Evolutionary conservation across 2,888 invertebrate species (phyloP), one percentile per base, ranked within the genome.

Genomic region (Steinernema scapterisci): DNA sequence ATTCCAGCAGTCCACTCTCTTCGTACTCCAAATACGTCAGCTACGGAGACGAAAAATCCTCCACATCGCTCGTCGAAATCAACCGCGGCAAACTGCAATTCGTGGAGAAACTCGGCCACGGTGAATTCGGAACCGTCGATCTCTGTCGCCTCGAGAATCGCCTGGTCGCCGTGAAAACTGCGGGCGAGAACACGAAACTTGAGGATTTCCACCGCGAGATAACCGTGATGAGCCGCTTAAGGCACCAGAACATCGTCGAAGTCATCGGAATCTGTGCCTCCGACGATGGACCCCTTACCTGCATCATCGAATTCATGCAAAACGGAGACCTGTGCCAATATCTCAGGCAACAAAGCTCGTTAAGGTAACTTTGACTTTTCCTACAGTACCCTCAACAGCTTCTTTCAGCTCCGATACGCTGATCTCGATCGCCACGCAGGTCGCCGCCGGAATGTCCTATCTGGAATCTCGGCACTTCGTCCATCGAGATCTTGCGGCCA

Each of bases 391-490:
- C 19, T 7, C 6, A 48, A 48, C 48, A 16, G 7, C 38, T 44
- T 16, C 21, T 71, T 78, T 70, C 56, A 79, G 75, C 54, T 25
- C 48, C 9, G 78, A 79, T 27, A 38, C 25, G 21, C 71, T 79
- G 43, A 71, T 85, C 27, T 83, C 82, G 0, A 75, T 86, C 48
- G 81, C 81, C 45, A 83, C 84, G 16, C 85, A 95, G 89, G 92
- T 95, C 79, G 93, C 95, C 0, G 92, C 93, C 2, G 95, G 95
- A 16, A 94, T 95, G 94, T 92, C 93, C 86, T 95, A 95, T 88
- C 90, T 95, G 84, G 92, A 95, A 89, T 92, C 93, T 70, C 90
- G 94, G 81, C 93, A 94, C 89, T 94, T 95, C 88, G 94, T 95
- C 71, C 95, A 95, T 88, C 91, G 95, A 70, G 94, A 95, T 89